Percentiles rank a stretch among this genome's conserved stretches.
Conservation (phyloP, 30 jellyfish, hydroid and myxozoan genomes). For the Turritopsis dohrnii region DNA sequence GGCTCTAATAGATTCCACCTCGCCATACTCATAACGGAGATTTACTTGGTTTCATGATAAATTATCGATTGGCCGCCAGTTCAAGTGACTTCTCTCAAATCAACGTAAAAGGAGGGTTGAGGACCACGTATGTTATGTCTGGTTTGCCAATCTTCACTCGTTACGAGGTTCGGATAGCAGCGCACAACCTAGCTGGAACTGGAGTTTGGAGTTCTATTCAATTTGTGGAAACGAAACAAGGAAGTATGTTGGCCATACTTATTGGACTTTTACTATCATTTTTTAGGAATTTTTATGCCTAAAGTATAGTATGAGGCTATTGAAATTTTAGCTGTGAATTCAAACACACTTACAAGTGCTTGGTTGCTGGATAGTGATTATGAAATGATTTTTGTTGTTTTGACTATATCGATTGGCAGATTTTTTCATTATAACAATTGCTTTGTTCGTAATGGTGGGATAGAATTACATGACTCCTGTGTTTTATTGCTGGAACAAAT, state of each 20-base stretch:
- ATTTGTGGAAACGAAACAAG: conserved; percentile 65
- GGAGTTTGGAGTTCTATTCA: conserved; percentile 43
- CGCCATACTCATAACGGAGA: conserved; percentile 58
- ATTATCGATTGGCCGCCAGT: conserved; percentile 64
- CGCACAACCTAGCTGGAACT: conserved; percentile 70
- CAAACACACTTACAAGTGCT: too few species aligned
- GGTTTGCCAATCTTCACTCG: conserved; percentile 57
- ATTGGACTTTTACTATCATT: too few species aligned
- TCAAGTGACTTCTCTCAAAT: conserved; percentile 40
- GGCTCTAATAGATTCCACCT: conserved; percentile 63
- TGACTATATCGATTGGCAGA: too few species aligned
- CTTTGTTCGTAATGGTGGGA: too few species aligned
- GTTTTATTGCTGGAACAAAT: conserved; percentile 1
- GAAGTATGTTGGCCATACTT: conserved; percentile 48
- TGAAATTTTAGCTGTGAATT: too few species aligned
- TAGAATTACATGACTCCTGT: too few species aligned
- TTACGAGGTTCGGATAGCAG: conserved; percentile 75
- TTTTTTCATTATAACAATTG: too few species aligned
- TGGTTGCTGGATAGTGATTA: too few species aligned
- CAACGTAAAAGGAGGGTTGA: conserved; percentile 46
- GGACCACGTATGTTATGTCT: conserved; percentile 41
- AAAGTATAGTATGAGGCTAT: too few species aligned
- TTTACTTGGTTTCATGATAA: conserved; percentile 58
- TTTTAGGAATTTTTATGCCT: too few species aligned
- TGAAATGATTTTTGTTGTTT: neutral